These are phyloP conservation scores for Drosophila meridionalis DNA, from an alignment of 2,888 invertebrate species.

Conservation along the genomic window DNA sequence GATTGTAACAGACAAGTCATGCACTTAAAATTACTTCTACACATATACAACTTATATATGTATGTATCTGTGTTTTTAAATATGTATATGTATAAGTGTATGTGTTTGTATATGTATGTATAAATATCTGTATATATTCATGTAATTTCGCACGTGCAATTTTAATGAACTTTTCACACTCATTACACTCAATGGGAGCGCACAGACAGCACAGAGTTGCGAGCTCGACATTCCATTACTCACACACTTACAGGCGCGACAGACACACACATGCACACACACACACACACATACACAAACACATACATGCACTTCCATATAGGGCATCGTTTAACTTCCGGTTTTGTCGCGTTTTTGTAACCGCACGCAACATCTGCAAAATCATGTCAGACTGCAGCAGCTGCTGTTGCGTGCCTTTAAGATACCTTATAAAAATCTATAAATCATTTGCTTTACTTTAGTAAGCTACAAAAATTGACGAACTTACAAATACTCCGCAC, in stretches of 20 bases:
- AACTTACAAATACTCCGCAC: neutral
- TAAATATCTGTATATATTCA: constrained; percentile 8
- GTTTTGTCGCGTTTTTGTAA: constrained; percentile 47
- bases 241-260: constrained; percentile 29
- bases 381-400: neutral
- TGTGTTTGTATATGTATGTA: neutral
- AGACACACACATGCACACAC: constrained; percentile 25
- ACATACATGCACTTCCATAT: neutral
- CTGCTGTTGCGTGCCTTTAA: neutral
- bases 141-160: constrained; percentile 75
- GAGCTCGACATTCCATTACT: constrained; percentile 24
- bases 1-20: constrained; percentile 43
- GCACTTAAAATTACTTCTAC: constrained; percentile 66
- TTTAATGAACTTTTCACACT: constrained; percentile 80
- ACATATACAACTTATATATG: neutral
- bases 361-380: constrained; percentile 35
- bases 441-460: neutral
- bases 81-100: constrained; percentile 11
- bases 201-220: constrained; percentile 12
- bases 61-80: neutral
- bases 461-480: neutral
- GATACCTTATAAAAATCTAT: neutral
- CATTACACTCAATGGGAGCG: constrained; percentile 63
- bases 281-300: constrained; percentile 5
- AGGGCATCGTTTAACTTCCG: constrained; percentile 45